These are phyloP conservation scores for Smutsia gigantea DNA, from an alignment of 2,797 vertebrate genomes.

Conservation along the genomic window DNA sequence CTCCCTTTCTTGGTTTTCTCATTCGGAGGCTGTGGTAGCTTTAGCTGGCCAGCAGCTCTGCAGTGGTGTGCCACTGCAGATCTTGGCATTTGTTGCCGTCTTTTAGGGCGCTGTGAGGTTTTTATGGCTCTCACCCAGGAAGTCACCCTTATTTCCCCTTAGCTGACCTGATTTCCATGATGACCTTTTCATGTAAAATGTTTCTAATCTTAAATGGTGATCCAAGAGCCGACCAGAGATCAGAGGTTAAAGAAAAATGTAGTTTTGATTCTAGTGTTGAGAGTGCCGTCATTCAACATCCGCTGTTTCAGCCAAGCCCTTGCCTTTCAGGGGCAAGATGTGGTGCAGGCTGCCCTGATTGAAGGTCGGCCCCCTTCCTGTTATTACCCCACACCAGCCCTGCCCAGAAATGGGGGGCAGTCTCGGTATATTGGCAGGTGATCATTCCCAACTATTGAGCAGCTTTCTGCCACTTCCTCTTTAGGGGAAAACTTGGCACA, in stretches of 20 bases:
- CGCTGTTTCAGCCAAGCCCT: background rate
- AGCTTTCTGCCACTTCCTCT: background rate
- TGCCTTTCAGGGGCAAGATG: background rate
- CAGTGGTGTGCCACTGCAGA: background rate
- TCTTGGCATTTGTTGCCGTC: background rate
- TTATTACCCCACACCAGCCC: background rate
- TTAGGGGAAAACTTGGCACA: background rate
- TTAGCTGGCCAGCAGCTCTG: background rate
- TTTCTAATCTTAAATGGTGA: background rate
- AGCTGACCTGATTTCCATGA: conserved; percentile 3
- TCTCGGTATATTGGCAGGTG: background rate
- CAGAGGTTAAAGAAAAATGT: background rate
- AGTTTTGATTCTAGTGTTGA: background rate
- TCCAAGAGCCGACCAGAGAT: background rate
- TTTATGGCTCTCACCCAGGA: background rate
- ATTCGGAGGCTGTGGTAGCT: background rate
- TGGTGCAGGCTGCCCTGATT: background rate
- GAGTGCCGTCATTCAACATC: background rate
- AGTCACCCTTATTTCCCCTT: background rate
- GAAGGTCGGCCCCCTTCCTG: background rate
- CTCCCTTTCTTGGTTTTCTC: background rate
- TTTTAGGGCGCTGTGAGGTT: background rate
- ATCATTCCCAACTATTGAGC: too few relatives aligned
- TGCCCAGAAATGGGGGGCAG: background rate
- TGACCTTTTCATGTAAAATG: background rate